A percentile compares a stretch with the other conserved stretches of the same genome.
Conservation (phyloP, 2,888 invertebrate species). For the Parochlus steinenii region DNA sequence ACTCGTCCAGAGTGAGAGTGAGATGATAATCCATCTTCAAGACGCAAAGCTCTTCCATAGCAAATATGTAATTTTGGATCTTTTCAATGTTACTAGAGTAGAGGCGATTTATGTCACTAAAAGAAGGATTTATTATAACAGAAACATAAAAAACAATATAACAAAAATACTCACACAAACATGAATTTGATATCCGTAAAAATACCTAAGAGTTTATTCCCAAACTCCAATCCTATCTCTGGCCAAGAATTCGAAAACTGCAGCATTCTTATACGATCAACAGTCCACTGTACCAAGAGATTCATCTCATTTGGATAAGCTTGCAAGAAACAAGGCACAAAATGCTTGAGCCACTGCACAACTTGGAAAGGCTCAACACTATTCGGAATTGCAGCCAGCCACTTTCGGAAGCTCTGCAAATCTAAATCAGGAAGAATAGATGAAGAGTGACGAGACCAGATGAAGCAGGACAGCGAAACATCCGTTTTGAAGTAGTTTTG, state of each 20-base stretch:
- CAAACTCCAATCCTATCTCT: conserved; percentile 28
- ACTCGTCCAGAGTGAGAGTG: conserved; percentile 26
- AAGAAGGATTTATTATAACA: conserved; percentile 1
- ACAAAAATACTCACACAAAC: conserved; percentile 22
- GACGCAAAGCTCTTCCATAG: conserved; percentile 24
- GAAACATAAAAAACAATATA: too few relatives aligned
- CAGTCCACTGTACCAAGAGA: conserved; percentile 26
- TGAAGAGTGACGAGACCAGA: conserved; percentile 28
- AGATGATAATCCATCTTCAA: conserved; percentile 27
- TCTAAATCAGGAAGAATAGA: conserved; percentile 22
- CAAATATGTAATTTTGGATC: conserved; percentile 23
- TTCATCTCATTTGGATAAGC: conserved; percentile 26
- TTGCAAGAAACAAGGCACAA: conserved; percentile 25
- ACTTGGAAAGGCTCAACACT: conserved; percentile 24
- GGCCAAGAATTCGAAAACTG: conserved; percentile 29
- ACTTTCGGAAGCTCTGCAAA: conserved; percentile 21
- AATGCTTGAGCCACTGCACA: conserved; percentile 27
- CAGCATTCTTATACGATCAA: conserved; percentile 24
- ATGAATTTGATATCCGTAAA: conserved; percentile 26
- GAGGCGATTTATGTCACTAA: conserved; percentile 25
- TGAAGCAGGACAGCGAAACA: conserved; percentile 24
- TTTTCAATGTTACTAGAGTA: conserved; percentile 25
- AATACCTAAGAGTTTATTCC: conserved; percentile 24
- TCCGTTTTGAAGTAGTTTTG: conserved; percentile 24
- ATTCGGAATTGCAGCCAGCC: conserved; percentile 24